A percentile compares a stretch with the other conserved stretches of the same genome.
phyloP scores from a whole-genome alignment of 2,797 vertebrate species.

The Acanthornis magna region DNA sequence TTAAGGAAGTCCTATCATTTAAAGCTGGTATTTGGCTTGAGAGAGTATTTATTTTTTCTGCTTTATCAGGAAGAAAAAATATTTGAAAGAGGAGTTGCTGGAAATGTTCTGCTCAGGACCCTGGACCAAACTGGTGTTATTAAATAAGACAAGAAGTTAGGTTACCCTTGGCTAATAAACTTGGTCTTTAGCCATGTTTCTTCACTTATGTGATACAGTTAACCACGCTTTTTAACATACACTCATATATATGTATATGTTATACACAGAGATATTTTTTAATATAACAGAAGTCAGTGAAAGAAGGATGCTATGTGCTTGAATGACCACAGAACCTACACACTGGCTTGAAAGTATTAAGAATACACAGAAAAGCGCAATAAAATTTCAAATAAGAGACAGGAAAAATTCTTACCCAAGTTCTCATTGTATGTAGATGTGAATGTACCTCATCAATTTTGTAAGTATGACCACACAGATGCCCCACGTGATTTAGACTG shows the following conservation, averaged over 20 bases:
- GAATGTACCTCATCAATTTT: background rate
- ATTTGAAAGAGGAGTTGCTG: background rate
- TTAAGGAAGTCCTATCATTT: background rate
- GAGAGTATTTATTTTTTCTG: background rate
- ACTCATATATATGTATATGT: background rate
- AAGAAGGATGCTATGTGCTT: background rate
- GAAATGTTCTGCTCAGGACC: background rate
- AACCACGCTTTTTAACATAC: background rate
- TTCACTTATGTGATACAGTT: background rate
- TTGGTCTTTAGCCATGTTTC: background rate
- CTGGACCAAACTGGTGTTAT: background rate
- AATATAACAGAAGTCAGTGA: background rate
- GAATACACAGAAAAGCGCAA: background rate
- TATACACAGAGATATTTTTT: background rate
- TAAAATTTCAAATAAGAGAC: background rate
- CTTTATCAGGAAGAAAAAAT: background rate
- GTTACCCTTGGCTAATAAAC: background rate
- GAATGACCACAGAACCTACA: background rate
- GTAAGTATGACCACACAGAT: background rate
- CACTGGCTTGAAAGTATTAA: background rate
- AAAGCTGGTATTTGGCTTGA: background rate
- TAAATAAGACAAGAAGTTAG: background rate
- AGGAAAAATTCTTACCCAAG: background rate
- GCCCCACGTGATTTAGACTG: rapidly evolving
- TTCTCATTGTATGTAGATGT: background rate